Base-by-base conservation (phyloP, 2,888 invertebrate species). In the Aporophyla nigra region DNA sequence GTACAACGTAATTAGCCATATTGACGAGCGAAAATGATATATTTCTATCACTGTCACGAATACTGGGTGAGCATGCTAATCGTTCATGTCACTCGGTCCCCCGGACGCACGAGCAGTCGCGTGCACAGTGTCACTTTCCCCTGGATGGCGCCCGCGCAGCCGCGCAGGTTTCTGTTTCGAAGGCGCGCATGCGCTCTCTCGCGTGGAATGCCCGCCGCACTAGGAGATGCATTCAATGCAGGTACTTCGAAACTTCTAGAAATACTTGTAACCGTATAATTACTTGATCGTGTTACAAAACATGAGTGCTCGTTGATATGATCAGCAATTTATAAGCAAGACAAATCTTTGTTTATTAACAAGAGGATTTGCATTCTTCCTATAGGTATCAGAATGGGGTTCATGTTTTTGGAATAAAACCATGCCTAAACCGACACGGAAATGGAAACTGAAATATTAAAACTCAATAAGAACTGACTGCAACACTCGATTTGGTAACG, bases 81-180 rank as follows among this genome's bases (percentile, higher is more conserved):
- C 83, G 90, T 86, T 90, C 86, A 88, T 92, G 91, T 92, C 91
- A 92, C 83, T 86, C 86, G 87, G 63, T 77, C 66, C 76, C 80
- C 84, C 83, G 82, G 86, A 84, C 88, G 87, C 92, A 92, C 92
- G 94, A 92, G 88, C 89, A 90, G 93, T 94, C 94, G 95, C 95
- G 95, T 95, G 95, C 71, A 72, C 77, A 88, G 71, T 85, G 90
- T 94, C 94, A 95, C 96, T 96, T 96, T 96, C 96, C 92, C 95
- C 92, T 87, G 90, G 88, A 84, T 80, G 84, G 87, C 88, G 87
- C 88, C 85, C 84, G 90, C 90, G 86, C 88, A 89, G 91, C 84
- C 82, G 89, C 89, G 86, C 88, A 89, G 91, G 93, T 94, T 94
- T 94, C 94, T 94, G 94, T 94, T 94, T 94, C 93, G 78, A 91